phyloP scores from a whole-genome alignment of 2,113 vertebrate species.

The Procavia capensis region DNA sequence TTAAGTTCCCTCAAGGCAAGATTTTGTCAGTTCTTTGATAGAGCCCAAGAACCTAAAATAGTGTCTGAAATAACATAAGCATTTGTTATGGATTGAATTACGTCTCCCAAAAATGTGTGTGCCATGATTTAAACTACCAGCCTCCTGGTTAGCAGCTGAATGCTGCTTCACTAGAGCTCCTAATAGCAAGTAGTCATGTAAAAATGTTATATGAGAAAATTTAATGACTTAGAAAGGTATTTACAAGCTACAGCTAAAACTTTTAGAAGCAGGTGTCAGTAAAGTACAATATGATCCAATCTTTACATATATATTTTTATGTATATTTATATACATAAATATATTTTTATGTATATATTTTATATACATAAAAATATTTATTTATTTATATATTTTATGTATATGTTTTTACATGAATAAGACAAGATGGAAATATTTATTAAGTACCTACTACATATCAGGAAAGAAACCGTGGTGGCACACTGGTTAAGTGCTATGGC shows the following conservation, averaged over 20 bases:
- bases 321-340: too few species aligned
- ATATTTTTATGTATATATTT: too few species aligned
- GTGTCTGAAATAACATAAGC: neutral
- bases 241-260: neutral
- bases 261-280: neutral
- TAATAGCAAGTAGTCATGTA: neutral
- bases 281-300: neutral
- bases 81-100: too few species aligned
- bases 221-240: constrained; percentile 36
- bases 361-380: too few species aligned
- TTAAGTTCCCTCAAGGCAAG: neutral
- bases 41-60: neutral
- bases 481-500: too few species aligned
- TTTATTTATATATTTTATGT: too few species aligned
- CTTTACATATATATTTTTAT: too few species aligned
- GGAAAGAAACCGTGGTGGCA: too few species aligned
- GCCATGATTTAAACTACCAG: too few species aligned
- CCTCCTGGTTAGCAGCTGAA: too few species aligned
- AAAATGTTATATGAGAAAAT: neutral
- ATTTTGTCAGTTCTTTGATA: neutral
- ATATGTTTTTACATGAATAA: constrained; percentile 18
- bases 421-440: neutral
- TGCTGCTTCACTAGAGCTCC: too few species aligned
- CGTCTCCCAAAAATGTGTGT: too few species aligned
- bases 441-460: neutral